Evolutionary conservation across 2,797 vertebrate genomes (phyloP).

Genomic region (Lateolabrax maculatus): DNA sequence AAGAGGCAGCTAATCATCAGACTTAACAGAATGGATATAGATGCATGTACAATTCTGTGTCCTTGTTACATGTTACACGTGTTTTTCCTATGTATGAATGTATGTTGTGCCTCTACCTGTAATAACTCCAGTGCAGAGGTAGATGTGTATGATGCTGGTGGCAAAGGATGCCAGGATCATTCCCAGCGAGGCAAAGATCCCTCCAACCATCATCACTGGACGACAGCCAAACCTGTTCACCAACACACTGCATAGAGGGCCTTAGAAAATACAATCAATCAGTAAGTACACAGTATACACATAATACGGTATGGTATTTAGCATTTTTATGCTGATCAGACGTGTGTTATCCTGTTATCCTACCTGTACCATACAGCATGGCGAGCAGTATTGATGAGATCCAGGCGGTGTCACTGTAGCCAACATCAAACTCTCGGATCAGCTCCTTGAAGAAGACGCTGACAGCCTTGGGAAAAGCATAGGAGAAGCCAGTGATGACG

Average conservation of each 20-base stretch:
- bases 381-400: slow-evolving; percentile 96
- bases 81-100: not conserved
- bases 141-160: slow-evolving; percentile 90
- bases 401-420: slow-evolving; percentile 96
- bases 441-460: slow-evolving; percentile 98
- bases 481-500: slow-evolving; percentile 96
- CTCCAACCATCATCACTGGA: slow-evolving; percentile 95
- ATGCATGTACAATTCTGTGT: not conserved
- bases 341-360: not conserved
- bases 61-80: not conserved
- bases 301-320: not conserved
- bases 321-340: not conserved
- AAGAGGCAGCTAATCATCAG: not conserved
- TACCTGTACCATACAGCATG: slow-evolving; percentile 97
- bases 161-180: slow-evolving; percentile 93
- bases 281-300: not conserved
- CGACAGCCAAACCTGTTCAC: slow-evolving; percentile 96
- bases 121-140: slow-evolving; percentile 91
- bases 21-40: not conserved
- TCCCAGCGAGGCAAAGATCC: slow-evolving; percentile 91
- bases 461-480: slow-evolving; percentile 96
- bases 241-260: slow-evolving; percentile 92
- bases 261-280: slow-evolving; percentile 70
- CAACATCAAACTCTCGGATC: slow-evolving; percentile 90
- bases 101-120: slow-evolving; percentile 84